Percentiles rank a stretch among this genome's conserved stretches.
Conservation (phyloP, 92 coral and sea anemone genomes). For the Heliopora coerulea region DNA sequence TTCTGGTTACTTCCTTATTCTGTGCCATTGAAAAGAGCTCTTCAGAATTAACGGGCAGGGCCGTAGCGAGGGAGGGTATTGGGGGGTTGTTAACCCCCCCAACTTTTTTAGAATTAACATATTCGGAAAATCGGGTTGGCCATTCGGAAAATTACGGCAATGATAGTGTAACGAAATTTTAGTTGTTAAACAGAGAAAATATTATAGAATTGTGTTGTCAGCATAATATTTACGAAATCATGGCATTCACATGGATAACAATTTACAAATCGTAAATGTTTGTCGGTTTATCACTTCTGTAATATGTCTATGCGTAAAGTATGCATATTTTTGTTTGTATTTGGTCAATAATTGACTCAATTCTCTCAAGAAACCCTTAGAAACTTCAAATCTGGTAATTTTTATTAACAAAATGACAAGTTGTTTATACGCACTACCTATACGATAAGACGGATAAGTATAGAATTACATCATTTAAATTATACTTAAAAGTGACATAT, state of each 20-base stretch:
- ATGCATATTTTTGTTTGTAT: conserved; percentile 11
- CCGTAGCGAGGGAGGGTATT: conserved; percentile 27
- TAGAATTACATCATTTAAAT: not conserved
- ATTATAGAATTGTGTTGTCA: conserved; percentile 7
- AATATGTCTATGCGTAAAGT: conserved; percentile 2
- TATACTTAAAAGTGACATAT: not conserved
- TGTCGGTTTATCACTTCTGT: conserved; percentile 5
- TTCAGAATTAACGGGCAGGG: too few species aligned
- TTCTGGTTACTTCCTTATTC: too few species aligned
- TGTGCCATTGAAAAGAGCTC: too few species aligned
- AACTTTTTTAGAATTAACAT: conserved; percentile 5
- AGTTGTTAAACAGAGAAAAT: conserved; percentile 14
- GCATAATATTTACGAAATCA: not conserved
- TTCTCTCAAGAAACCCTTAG: too few species aligned
- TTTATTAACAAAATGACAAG: not conserved
- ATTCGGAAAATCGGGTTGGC: conserved; percentile 10
- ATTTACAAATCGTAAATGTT: conserved; percentile 2
- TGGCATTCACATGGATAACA: not conserved
- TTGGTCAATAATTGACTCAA: not conserved
- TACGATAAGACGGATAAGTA: not conserved
- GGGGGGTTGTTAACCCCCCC: conserved; percentile 21
- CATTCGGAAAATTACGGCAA: conserved; percentile 20
- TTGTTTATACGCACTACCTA: conserved; percentile 5
- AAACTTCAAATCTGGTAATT: too few species aligned
- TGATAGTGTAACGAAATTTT: not conserved